These are phyloP conservation scores for Plectrocnemia conspersa DNA, from an alignment of 1,140 invertebrate species.

Conservation along the genomic window DNA sequence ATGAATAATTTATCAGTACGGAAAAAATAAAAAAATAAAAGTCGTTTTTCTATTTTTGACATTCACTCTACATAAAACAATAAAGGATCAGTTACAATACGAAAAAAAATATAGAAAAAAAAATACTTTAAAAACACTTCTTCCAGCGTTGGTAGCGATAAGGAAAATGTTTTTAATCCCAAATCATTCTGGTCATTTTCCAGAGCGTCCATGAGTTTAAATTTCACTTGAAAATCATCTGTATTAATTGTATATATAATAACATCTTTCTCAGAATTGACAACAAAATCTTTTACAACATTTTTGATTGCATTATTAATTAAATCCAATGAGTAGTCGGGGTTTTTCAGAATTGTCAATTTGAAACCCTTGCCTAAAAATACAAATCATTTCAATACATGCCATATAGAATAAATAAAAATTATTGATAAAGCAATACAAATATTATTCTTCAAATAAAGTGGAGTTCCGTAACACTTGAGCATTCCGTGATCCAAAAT, in stretches of 20 bases:
- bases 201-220: slow-evolving; percentile 50
- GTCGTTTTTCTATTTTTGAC: too few relatives aligned
- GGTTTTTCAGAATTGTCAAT: slow-evolving; percentile 25
- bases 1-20: too few relatives aligned
- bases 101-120: too few relatives aligned
- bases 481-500: slow-evolving; percentile 82
- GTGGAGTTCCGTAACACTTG: slow-evolving; percentile 59
- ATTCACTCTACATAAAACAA: too few relatives aligned
- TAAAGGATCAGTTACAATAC: too few relatives aligned
- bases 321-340: neutral
- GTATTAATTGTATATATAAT: neutral
- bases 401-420: neutral
- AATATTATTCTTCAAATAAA: slow-evolving; percentile 53
- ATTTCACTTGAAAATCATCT: neutral
- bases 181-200: slow-evolving; percentile 49
- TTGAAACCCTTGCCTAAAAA: slow-evolving; percentile 38
- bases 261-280: neutral
- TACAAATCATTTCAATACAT: neutral
- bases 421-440: slow-evolving; percentile 34
- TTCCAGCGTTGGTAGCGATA: slow-evolving; percentile 64
- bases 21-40: too few relatives aligned
- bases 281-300: neutral
- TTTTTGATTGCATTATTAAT: slow-evolving; percentile 40
- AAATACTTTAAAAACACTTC: slow-evolving; percentile 67
- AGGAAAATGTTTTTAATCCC: slow-evolving; percentile 55